A percentile compares a stretch with the other conserved stretches of the same genome.
phyloP scores from a whole-genome alignment of 2,797 vertebrate genomes.

The Siniperca scherzeri region DNA sequence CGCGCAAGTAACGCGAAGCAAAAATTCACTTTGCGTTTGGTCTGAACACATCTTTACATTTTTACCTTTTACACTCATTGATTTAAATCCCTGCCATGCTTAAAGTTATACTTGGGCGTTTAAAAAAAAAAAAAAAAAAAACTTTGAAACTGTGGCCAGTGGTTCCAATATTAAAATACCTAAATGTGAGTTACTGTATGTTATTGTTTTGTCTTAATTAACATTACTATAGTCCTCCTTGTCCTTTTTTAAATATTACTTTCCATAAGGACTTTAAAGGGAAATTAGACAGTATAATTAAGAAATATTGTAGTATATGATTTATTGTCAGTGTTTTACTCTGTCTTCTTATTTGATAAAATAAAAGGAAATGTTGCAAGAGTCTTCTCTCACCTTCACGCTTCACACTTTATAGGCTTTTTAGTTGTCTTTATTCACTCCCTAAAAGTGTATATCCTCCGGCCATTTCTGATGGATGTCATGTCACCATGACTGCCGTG shows the following conservation, averaged over 20 bases:
- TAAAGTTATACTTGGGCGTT: not conserved
- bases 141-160: not conserved
- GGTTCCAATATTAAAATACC: not conserved
- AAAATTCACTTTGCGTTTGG: too few relatives aligned
- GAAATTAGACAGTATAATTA: not conserved
- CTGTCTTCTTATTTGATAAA: not conserved
- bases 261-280: not conserved
- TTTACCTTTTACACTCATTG: too few relatives aligned
- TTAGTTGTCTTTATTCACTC: constrained; percentile 21
- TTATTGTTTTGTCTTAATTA: not conserved
- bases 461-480: constrained; percentile 35
- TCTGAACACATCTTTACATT: too few relatives aligned
- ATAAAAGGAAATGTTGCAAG: not conserved
- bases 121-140: not conserved
- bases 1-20: too few relatives aligned
- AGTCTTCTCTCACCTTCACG: constrained; percentile 41
- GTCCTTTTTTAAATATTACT: not conserved
- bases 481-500: constrained; percentile 7
- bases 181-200: not conserved
- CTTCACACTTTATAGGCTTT: constrained; percentile 27
- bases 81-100: not conserved
- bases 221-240: not conserved
- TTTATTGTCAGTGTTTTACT: not conserved
- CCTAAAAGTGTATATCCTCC: constrained; percentile 9
- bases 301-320: not conserved